A percentile compares a stretch with the other conserved stretches of the same genome.
Conservation (phyloP, 2,797 vertebrate species). For the Lutjanus campechanus region DNA sequence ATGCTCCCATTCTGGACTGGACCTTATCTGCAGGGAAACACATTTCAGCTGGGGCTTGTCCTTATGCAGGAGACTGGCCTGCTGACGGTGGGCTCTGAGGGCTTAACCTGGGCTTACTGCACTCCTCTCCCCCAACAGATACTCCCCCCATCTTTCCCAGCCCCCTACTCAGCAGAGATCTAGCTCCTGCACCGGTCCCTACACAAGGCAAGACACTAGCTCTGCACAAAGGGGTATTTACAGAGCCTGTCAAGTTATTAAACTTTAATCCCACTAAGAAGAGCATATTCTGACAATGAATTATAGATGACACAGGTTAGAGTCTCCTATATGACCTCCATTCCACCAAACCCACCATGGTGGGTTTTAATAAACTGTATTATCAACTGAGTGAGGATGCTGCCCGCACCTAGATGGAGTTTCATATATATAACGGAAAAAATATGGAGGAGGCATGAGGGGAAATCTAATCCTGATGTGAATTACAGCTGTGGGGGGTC, state of each 20-base stretch:
- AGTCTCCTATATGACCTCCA: constrained; percentile 82
- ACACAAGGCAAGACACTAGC: constrained; percentile 67
- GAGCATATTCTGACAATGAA: constrained; percentile 88
- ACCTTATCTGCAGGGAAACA: constrained; percentile 87
- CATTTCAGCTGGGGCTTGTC: constrained; percentile 77
- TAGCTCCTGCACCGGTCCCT: constrained; percentile 45
- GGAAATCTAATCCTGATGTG: constrained; percentile 81
- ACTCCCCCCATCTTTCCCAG: constrained; percentile 50
- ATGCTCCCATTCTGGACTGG: constrained; percentile 76
- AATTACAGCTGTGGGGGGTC: constrained; percentile 72
- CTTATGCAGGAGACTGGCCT: constrained; percentile 63
- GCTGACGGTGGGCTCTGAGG: constrained; percentile 80
- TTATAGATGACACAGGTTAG: constrained; percentile 88
- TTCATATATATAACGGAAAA: constrained; percentile 64
- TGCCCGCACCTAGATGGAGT: constrained; percentile 71
- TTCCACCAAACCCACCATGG: constrained; percentile 71
- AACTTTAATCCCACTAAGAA: constrained; percentile 89
- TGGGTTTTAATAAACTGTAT: constrained; percentile 86
- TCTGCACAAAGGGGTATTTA: constrained; percentile 84
- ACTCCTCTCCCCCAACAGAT: constrained; percentile 54
- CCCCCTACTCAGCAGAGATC: constrained; percentile 65
- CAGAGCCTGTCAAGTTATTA: constrained; percentile 87
- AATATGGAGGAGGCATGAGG: constrained; percentile 53
- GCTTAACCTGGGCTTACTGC: constrained; percentile 81
- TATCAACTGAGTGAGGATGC: constrained; percentile 77